Evolutionary conservation across 2,113 vertebrate species (phyloP).

Genomic region (Aptenodytes forsteri): DNA sequence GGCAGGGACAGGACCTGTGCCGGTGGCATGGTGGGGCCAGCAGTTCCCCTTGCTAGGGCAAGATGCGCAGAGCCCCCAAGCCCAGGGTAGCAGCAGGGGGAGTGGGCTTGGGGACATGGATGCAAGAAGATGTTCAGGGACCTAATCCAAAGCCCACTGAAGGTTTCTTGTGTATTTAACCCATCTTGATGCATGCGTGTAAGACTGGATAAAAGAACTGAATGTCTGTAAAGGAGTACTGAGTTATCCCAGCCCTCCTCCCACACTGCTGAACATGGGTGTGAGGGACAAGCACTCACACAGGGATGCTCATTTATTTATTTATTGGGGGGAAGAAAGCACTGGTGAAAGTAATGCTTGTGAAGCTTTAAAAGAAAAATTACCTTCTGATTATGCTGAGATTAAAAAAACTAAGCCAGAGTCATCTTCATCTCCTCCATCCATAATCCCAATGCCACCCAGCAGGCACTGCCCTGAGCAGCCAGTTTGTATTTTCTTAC

Average conservation of each 20-base stretch:
- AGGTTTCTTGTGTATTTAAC: neutral
- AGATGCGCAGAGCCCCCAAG: neutral
- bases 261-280: neutral
- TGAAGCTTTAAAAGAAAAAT: neutral
- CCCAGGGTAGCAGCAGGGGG: neutral
- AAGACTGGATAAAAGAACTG: neutral
- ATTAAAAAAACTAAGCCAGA: neutral
- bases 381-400: neutral
- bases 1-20: neutral
- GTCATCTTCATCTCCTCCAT: neutral
- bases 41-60: neutral
- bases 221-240: neutral
- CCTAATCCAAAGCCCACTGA: neutral
- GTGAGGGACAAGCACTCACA: neutral
- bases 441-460: accelerated
- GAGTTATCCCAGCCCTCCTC: neutral
- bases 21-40: neutral
- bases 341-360: neutral
- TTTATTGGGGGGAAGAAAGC: neutral
- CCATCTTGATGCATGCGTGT: neutral
- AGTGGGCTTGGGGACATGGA: neutral
- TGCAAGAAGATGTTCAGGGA: neutral
- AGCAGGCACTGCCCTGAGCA: neutral
- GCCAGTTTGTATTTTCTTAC: neutral
- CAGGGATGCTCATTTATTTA: neutral